Percentiles rank a stretch among this genome's conserved stretches.
These are phyloP conservation scores for Diorhabda sublineata DNA, from an alignment of 1,140 invertebrate genomes.

Conservation along the genomic window DNA sequence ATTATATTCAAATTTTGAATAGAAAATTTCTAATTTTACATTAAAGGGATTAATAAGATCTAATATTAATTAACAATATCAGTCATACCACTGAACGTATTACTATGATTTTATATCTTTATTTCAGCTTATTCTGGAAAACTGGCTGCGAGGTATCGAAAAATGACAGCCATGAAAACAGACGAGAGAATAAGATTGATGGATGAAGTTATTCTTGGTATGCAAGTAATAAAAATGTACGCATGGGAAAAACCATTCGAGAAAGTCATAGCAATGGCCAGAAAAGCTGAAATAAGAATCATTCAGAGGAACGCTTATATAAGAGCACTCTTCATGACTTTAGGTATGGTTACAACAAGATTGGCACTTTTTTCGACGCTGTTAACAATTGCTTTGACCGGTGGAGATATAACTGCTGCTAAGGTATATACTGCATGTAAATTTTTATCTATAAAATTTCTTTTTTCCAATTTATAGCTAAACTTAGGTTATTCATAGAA, in stretches of 20 bases:
- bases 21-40: too few species aligned
- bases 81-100: too few species aligned
- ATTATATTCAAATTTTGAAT: too few species aligned
- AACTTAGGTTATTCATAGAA: neutral
- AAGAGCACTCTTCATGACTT: conserved; percentile 68
- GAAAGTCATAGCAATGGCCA: conserved; percentile 55
- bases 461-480: conserved; percentile 31
- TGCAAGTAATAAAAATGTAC: conserved; percentile 79
- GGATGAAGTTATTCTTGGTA: conserved; percentile 71
- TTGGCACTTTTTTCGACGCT: conserved; percentile 63
- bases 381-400: conserved; percentile 55
- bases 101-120: too few species aligned
- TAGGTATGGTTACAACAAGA: conserved; percentile 65
- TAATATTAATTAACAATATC: too few species aligned
- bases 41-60: too few species aligned
- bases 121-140: conserved; percentile 51
- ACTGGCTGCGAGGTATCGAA: conserved; percentile 59
- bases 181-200: conserved; percentile 73
- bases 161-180: conserved; percentile 62
- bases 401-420: conserved; percentile 54
- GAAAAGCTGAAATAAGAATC: conserved; percentile 58
- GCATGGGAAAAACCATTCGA: conserved; percentile 72
- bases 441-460: neutral
- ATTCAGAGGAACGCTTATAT: conserved; percentile 63
- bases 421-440: conserved; percentile 45